Base-by-base conservation (phyloP, 2,888 invertebrate genomes). In the Aquatica leii region DNA sequence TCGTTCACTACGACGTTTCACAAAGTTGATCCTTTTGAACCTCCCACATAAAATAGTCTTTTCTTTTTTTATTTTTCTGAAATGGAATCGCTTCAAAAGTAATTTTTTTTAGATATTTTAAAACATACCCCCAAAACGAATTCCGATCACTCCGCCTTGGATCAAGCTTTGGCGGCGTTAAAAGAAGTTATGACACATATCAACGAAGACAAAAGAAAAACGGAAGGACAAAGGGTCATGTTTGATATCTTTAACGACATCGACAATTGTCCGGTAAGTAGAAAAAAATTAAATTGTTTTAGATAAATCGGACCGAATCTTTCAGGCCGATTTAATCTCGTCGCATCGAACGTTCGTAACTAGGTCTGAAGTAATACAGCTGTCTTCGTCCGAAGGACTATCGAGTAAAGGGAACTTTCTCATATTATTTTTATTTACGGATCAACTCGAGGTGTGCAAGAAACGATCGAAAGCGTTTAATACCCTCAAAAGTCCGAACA, bases 191-290 rank as follows among this genome's bases (percentile, higher is more conserved):
- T 96, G 91, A 93, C 93, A 74, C 93, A 95, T 80, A 97, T 99
- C 73, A 99, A 99, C 83, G 98, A 98, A 84, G 97, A 97, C 83
- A 98, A 97, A 82, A 86, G 97, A 75, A 94, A 93, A 85, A 96
- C 97, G 0, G 98, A 98, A 83, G 94, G 94, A 11, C 95, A 97
- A 82, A 88, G 97, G 79, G 95, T 93, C 72, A 93, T 98, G 87
- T 97, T 99, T 83, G 95, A 97, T 83, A 95, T 98, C 70, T 94
- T 97, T 82, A 96, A 98, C 81, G 97, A 98, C 80, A 98, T 99
- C 76, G 98, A 98, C 79, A 94, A 95, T 81, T 98, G 97, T 82
- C 98, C 98, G 69, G 94, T 94, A 81, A 84, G 85, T 83, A 59
- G 21, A 43, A 34, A 17, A n/a, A n/a, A n/a, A n/a, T n/a, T n/a